Evolutionary conservation across 2,113 vertebrate species (phyloP), one percentile per base, ranked within the genome.

Genomic region (Anhinga anhinga): DNA sequence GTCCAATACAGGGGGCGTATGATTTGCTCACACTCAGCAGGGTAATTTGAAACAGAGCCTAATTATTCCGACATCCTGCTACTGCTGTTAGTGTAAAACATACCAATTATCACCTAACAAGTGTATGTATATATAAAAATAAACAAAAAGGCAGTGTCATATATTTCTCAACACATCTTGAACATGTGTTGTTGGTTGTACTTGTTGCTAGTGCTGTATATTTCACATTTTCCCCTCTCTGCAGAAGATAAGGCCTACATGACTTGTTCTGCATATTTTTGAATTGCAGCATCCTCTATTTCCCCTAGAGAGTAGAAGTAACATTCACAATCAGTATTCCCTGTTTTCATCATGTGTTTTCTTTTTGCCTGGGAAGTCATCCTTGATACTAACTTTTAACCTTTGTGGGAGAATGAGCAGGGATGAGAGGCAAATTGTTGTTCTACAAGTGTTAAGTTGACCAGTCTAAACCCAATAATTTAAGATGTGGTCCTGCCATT

Each of bases 141-240:
- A 58, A n/a, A 70, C 38, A 26, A 26, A 59, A 56, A 8, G 34
- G 9, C 40, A 79, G n/a, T 9, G 15, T 32, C 13, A 2, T n/a
- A 1, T 45, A 53, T 40, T 79, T 70, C 25, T 38, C 52, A 56
- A 52, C 25, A 15, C 42, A 27, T 38, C 65, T 42, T 16, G 56
- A 81, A n/a, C 15, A 45, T 10, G 3, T 2, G 9, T 16, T 32
- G n/a, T 34, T 72, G 71, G 36, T 50, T 47, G 38, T 10, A 52
- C 42, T 67, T n/a, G 9, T 14, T 32, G 44, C 53, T 11, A 36
- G 15, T 0, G 1, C 53, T 29, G 18, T 22, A 1, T 34, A 7
- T 80, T 55, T 36, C 32, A 38, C 40, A 9, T 32, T 80, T 61
- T 14, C 79, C 34, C 29, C 27, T 27, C 36, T 45, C 66, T 49